Percentiles rank a stretch among this genome's conserved stretches.
phyloP scores from a whole-genome alignment of 2,113 vertebrate genomes.

The Peromyscus leucopus region DNA sequence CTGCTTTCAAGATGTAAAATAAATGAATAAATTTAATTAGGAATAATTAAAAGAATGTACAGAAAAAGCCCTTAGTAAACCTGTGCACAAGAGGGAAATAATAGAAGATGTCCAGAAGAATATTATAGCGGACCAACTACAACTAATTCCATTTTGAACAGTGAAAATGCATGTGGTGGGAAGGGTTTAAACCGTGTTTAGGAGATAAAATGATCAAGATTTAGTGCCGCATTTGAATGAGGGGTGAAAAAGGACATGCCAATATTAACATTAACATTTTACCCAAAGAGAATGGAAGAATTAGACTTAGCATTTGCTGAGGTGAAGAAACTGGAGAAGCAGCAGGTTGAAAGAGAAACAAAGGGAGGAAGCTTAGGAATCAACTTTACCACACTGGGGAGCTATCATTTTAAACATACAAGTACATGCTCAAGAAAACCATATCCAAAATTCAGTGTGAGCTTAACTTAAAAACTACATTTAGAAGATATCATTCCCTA shows the following conservation, averaged over 20 bases:
- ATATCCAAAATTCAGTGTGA: slow-evolving; percentile 44
- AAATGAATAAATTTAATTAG: neutral
- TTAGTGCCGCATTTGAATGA: neutral
- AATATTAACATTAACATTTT: neutral
- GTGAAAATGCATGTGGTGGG: neutral
- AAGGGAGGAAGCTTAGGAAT: neutral
- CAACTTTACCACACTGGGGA: slow-evolving; percentile 17
- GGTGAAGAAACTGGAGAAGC: neutral
- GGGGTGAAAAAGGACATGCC: neutral
- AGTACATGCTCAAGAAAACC: neutral
- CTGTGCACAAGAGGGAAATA: neutral
- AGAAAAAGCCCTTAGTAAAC: neutral
- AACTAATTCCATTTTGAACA: neutral
- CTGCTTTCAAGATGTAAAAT: neutral
- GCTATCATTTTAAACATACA: slow-evolving; percentile 10
- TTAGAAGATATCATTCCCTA: neutral
- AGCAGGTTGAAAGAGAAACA: neutral
- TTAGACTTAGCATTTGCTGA: neutral
- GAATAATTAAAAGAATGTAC: neutral
- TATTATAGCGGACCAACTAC: neutral
- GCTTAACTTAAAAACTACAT: slow-evolving; percentile 14
- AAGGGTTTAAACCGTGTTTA: neutral
- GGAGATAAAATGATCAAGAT: neutral
- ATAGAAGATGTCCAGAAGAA: neutral
- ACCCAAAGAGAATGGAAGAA: neutral